These are phyloP conservation scores for Squalus acanthias DNA, from an alignment of 2,797 vertebrate genomes.

Conservation along the genomic window DNA sequence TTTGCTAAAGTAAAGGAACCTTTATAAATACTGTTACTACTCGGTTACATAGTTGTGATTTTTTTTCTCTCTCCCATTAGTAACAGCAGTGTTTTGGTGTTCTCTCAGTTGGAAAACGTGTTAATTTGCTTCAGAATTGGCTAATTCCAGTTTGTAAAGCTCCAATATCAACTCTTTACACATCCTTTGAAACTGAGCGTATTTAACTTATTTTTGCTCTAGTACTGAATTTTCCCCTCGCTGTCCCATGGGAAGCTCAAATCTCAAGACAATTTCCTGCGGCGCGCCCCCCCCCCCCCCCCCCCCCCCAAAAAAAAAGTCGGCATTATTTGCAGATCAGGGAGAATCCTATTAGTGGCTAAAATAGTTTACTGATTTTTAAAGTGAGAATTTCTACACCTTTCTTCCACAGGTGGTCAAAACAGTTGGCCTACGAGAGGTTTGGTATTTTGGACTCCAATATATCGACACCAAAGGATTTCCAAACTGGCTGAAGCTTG, in stretches of 20 bases:
- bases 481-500: conserved; percentile 86
- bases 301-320: too few species aligned
- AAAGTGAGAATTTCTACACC: neutral
- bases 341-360: conserved; percentile 42
- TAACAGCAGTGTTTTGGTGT: neutral
- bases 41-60: neutral
- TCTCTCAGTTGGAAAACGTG: too few species aligned
- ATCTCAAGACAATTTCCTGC: neutral
- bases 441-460: conserved; percentile 97
- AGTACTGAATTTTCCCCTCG: neutral
- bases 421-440: conserved; percentile 85
- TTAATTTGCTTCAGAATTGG: neutral
- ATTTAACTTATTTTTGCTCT: neutral
- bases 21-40: neutral
- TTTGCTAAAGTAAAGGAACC: neutral
- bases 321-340: conserved; percentile 35
- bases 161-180: neutral
- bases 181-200: neutral
- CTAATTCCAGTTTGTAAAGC: neutral
- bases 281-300: too few species aligned
- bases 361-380: neutral
- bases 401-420: conserved; percentile 80
- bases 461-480: conserved; percentile 84
- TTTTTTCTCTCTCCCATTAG: neutral
- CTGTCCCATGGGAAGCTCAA: neutral